Base-by-base conservation (phyloP, 2,888 invertebrate species). In the Cyrtodaria siliqua region DNA sequence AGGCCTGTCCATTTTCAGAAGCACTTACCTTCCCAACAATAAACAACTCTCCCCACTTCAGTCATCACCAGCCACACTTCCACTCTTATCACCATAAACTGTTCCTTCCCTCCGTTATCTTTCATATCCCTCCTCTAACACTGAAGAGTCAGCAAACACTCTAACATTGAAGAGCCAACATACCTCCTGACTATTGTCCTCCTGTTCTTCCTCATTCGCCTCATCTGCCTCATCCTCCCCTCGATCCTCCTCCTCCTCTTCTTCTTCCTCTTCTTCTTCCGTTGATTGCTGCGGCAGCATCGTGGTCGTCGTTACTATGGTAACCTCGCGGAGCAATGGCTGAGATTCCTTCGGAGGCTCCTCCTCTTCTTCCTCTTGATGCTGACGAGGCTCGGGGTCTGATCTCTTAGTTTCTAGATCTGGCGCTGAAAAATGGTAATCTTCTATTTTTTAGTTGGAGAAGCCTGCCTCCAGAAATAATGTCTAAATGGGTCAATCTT, bases 351-450 rank as follows among this genome's bases (percentile, higher is more conserved):
- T 83, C 1, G 87, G 88, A 18, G 87, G 75, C 26, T 87, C 87
- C 27, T 88, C 89, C 2, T 81, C 83, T 23, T 72, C 75, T 16
- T 76, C 75, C 9, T 80, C 84, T 68, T 78, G 83, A 26, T 81
- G 59, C 24, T 33, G 60, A 26, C 81, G 85, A 61, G 67, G 84
- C 62, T 66, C 87, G 71, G 81, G 69, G 40, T 81, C 81, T 9
- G 64, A 59, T 26, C 81, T 50, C 49, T 81, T 81, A 1, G 81
- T 81, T 62, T 86, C 84, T 56, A 88, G 64, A 47, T 88, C 87
- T 55, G 87, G 89, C 18, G 89, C 88, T 89, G 62, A n/a, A 59
- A 56, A n/a, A n/a, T n/a, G n/a, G n/a, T n/a, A n/a, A n/a, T n/a
- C n/a, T n/a, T n/a, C n/a, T n/a, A n/a, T n/a, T n/a, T n/a, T n/a